These are phyloP conservation scores for Erpetoichthys calabaricus DNA, from an alignment of 2,797 vertebrate genomes.

Conservation along the genomic window DNA sequence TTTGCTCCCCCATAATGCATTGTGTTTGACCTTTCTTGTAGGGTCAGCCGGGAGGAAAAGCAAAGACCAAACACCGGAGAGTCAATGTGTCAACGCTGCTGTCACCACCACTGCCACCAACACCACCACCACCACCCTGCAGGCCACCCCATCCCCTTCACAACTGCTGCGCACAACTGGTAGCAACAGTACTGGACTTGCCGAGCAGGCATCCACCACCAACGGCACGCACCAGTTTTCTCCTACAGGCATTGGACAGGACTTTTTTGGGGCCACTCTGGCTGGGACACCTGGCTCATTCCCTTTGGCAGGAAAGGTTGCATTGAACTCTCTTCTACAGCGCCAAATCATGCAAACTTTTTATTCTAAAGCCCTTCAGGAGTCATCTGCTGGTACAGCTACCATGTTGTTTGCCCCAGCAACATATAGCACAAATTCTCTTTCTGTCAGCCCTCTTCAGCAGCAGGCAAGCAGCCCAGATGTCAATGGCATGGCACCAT, in stretches of 20 bases:
- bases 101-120: slow-evolving; percentile 31
- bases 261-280: slow-evolving; percentile 83
- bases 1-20: slow-evolving; percentile 99
- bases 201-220: slow-evolving; percentile 77
- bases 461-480: slow-evolving; percentile 66
- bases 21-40: slow-evolving; percentile 99
- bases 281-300: slow-evolving; percentile 68
- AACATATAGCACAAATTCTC: slow-evolving; percentile 83
- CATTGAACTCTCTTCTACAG: slow-evolving; percentile 92
- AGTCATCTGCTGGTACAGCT: slow-evolving; percentile 71
- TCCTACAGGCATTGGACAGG: slow-evolving; percentile 90
- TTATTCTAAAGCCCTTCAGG: slow-evolving; percentile 96
- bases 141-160: slow-evolving; percentile 72
- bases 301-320: slow-evolving; percentile 89
- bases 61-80: slow-evolving; percentile 85
- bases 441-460: slow-evolving; percentile 81
- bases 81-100: slow-evolving; percentile 46
- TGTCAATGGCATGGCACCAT: slow-evolving; percentile 76
- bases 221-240: slow-evolving; percentile 88
- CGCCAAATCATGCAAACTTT: slow-evolving; percentile 95
- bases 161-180: slow-evolving; percentile 59
- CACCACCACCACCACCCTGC: slow-evolving; percentile 56
- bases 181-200: slow-evolving; percentile 52
- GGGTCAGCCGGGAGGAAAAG: slow-evolving; percentile 97
- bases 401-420: slow-evolving; percentile 84